These are phyloP conservation scores for Zophobas morio DNA, from an alignment of 1,140 invertebrate genomes.

Conservation along the genomic window DNA sequence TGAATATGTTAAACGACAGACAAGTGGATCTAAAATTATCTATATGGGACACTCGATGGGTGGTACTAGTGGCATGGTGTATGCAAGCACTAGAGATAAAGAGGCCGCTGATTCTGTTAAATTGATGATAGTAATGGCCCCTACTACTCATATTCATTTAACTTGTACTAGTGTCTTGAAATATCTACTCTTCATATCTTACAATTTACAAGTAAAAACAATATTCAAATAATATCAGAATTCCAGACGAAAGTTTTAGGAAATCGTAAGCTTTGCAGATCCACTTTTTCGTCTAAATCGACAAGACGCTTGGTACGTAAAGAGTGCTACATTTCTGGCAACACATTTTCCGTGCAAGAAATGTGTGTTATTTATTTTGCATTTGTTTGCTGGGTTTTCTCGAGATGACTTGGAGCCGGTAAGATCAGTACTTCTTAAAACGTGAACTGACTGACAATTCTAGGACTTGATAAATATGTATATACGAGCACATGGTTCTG, in stretches of 20 bases:
- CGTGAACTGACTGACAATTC: not conserved
- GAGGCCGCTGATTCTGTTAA: not conserved
- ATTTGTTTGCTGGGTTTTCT: not conserved
- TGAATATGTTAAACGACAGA: not conserved
- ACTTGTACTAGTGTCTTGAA: not conserved
- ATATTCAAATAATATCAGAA: too few species aligned
- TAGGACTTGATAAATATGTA: not conserved
- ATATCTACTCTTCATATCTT: not conserved
- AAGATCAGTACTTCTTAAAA: not conserved
- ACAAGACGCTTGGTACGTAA: not conserved
- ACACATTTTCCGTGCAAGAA: not conserved
- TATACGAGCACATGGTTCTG: not conserved
- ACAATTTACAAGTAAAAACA: not conserved
- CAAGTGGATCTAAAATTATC: not conserved
- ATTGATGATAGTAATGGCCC: constrained; percentile 16
- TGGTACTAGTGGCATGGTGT: constrained; percentile 15
- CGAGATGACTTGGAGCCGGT: constrained; percentile 18
- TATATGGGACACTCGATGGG: constrained; percentile 19
- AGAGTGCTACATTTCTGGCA: not conserved
- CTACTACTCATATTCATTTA: not conserved
- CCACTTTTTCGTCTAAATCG: too few species aligned
- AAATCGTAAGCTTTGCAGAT: too few species aligned
- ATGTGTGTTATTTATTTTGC: not conserved
- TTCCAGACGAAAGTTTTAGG: too few species aligned
- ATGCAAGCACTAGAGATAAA: constrained; percentile 3